Base-by-base conservation (phyloP, 2,888 invertebrate genomes). In the Lepeophtheirus nordmannii region DNA sequence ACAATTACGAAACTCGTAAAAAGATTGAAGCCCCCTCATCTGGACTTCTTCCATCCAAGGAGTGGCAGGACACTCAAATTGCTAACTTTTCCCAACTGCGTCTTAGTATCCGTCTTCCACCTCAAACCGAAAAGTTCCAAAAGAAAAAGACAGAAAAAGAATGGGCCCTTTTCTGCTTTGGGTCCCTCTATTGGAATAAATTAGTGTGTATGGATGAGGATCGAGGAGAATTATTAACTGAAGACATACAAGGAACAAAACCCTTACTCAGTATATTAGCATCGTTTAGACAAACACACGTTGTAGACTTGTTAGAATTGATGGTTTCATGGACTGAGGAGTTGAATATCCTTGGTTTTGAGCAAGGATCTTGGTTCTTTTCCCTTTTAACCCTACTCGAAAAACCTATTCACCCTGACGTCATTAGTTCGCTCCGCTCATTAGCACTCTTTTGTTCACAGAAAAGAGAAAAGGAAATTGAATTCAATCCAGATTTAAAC, bases 21-120 rank as follows among this genome's bases (percentile, higher is more conserved):
- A 46, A 46, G 53, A 46, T 17, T 5, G 5, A 46, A 17, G 8
- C n/a, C 17, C 14, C 41, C 14, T 46, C 53, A 5, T 46, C 53
- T 8, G 14, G n/a, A n/a, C 53, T 46, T 17, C 14, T 63, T 11
- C 63, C 63, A 14, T 69, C 77, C 1, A 65, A 73, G 58, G 80
- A 83, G 72, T 87, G 87, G 86, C 85, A 86, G 75, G 78, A 81
- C 68, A 76, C 79, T 68, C 84, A 85, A 75, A 76, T 85, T 1
- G 79, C 82, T 10, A 81, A 85, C 71, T 87, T 87, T 74, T 82
- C 82, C 10, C 76, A 81, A 57, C 73, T 83, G 3, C 78, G 85
- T 72, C 76, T 81, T 73, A 80, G 81, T 65, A 72, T 82, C 17
- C 53, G 53, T 17, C 53, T 46, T 8, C 53, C 53, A 8, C 8